Conservation (phyloP, 2,888 invertebrate species). For the Hetaerina titia region DNA sequence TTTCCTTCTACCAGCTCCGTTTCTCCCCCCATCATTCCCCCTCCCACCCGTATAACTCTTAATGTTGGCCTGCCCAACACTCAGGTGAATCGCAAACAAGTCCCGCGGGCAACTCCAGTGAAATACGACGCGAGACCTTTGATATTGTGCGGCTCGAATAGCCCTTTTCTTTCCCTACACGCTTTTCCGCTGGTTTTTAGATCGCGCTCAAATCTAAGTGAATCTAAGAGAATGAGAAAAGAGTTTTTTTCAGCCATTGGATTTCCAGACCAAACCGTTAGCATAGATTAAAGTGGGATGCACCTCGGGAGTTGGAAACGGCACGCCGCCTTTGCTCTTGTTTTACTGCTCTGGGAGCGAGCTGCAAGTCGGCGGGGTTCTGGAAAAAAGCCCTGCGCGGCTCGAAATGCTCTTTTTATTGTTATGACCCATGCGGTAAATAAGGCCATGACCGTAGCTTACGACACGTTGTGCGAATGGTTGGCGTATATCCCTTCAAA, state of each 20-base stretch:
- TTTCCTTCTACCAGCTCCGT: neutral
- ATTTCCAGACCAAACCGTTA: no score
- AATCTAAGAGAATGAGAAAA: no score
- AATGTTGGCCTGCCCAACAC: neutral
- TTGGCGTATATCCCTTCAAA: neutral
- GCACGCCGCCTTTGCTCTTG: neutral
- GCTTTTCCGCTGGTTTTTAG: neutral
- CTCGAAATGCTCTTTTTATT: neutral
- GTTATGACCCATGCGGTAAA: slow-evolving; percentile 16
- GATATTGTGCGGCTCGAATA: neutral
- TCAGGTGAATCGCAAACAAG: neutral
- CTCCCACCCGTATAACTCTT: neutral
- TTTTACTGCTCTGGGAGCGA: neutral
- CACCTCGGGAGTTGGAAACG: neutral
- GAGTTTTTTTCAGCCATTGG: no score
- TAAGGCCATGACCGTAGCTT: neutral
- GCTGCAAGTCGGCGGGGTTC: neutral
- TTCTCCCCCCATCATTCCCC: neutral
- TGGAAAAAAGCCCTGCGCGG: neutral
- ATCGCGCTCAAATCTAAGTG: neutral
- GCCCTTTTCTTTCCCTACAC: neutral
- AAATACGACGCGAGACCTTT: neutral
- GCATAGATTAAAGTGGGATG: no score
- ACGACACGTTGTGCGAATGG: neutral
- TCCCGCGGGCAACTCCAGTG: neutral